Evolutionary conservation across 2,113 vertebrate genomes (phyloP), one percentile per base, ranked within the genome.

Genomic region (Myanophis thanlyinensis): DNA sequence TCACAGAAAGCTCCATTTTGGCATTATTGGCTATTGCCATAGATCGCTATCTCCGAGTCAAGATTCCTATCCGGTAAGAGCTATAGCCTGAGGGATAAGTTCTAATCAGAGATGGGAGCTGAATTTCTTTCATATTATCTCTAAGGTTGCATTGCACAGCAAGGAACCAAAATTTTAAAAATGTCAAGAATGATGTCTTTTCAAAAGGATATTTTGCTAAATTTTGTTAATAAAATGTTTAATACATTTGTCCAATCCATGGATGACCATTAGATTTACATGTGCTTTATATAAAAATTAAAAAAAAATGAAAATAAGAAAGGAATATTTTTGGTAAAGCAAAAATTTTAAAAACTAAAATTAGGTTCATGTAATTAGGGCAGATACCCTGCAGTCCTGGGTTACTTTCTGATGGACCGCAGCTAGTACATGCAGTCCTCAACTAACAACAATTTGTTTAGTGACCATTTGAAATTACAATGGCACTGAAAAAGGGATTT

Each of bases 1-100:
- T 99, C 92, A 99, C 99, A 0, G 98, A 99, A 97, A 99, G 99
- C 97, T 99, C 99, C 92, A 99, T 99, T 97, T 98, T 99, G 92
- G 99, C 99, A 0, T 97, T 99, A 91, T 97, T 99, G 97, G 99
- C 99, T 89, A 99, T 99, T 2, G 99, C 99, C 0, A 98, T 99
- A 93, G 99, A 99, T 96, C 98, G 99, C 8, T 99, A 99, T 96
- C 98, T 99, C 95, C 97, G 99, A 5, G 99, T 99, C 94, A 99
- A 98, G 97, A 99, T 99, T 94, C 99, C 99, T 0, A 98, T 99
- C 97, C 99, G 99, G 99, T 99, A 98, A 97, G 98, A 67, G 22
- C 88, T 8, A 0, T 0, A 73, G 12, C 54, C 20, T n/a, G 23
- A 53, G 59, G 35, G 10, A 46, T 5, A 86, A 56, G 35, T 35